A percentile compares a stretch with the other conserved stretches of the same genome.
These are phyloP conservation scores for Ectropis crepuscularia DNA, from an alignment of 2,888 invertebrate species.

Conservation along the genomic window DNA sequence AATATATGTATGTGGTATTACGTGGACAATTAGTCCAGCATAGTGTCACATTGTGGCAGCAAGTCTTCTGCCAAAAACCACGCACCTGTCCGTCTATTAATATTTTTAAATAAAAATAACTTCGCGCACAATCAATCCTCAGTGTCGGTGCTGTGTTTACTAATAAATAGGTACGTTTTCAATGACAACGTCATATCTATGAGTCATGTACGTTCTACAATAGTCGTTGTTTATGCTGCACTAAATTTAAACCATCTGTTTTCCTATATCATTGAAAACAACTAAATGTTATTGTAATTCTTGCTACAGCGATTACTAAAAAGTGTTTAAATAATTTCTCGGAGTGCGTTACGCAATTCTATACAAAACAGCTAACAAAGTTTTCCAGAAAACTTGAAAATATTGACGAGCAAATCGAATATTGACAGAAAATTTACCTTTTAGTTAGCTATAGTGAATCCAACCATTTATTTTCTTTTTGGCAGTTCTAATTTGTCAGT, in stretches of 20 bases:
- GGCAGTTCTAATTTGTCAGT: no score
- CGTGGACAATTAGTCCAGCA: constrained; percentile 75
- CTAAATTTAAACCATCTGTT: constrained; percentile 9
- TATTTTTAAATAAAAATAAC: constrained; percentile 77
- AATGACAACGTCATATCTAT: constrained; percentile 23
- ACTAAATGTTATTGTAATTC: constrained; percentile 3
- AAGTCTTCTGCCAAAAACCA: constrained; percentile 71
- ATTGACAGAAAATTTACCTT: no score
- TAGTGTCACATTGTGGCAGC: constrained; percentile 65
- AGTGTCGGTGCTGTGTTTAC: constrained; percentile 30
- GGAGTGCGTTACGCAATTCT: not conserved
- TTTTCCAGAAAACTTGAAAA: not conserved
- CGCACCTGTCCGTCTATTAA: constrained; percentile 82
- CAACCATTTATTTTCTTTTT: no score
- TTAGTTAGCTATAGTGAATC: no score
- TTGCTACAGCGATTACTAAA: not conserved
- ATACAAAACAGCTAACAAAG: not conserved
- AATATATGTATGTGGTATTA: constrained; percentile 44
- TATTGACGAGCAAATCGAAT: no score
- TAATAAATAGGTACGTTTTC: constrained; percentile 26
- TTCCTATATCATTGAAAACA: constrained; percentile 3
- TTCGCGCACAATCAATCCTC: constrained; percentile 44
- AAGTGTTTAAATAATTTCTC: not conserved
- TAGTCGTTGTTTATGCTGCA: constrained; percentile 7
- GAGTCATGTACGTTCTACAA: constrained; percentile 21